Conservation (phyloP, 2,113 vertebrate genomes). For the Panthera leo region DNA sequence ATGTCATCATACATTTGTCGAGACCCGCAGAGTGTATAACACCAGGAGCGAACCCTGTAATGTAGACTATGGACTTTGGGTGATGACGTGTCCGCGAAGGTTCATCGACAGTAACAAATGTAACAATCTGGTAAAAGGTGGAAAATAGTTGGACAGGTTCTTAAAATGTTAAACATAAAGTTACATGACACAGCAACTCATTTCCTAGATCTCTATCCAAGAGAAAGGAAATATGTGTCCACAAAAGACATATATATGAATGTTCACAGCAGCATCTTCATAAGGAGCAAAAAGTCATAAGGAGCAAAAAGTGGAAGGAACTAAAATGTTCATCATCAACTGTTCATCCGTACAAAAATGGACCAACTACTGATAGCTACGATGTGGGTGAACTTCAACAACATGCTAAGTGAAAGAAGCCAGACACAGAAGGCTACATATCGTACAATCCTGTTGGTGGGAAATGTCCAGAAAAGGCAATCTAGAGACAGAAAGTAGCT, state of each 20-base stretch:
- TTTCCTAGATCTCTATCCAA: background rate
- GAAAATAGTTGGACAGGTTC: background rate
- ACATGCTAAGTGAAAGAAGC: background rate
- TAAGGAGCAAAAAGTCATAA: background rate
- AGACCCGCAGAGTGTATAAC: background rate
- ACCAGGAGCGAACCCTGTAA: background rate
- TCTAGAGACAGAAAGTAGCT: background rate
- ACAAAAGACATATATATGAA: background rate
- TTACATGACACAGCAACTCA: background rate
- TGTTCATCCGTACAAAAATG: background rate
- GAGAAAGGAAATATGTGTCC: background rate
- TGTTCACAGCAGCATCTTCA: background rate
- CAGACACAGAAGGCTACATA: background rate
- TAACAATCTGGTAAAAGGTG: background rate
- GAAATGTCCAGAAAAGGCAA: background rate
- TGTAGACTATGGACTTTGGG: background rate
- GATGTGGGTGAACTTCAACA: background rate
- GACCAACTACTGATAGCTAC: background rate
- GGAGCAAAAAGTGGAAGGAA: background rate
- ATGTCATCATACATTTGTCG: background rate
- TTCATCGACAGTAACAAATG: background rate
- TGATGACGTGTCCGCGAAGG: too few relatives aligned
- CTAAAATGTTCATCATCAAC: background rate
- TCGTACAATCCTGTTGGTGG: background rate
- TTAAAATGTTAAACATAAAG: slow-evolving; percentile 19